These are phyloP conservation scores for Tridacna crocea DNA, from an alignment of 2,888 invertebrate species.

Conservation along the genomic window DNA sequence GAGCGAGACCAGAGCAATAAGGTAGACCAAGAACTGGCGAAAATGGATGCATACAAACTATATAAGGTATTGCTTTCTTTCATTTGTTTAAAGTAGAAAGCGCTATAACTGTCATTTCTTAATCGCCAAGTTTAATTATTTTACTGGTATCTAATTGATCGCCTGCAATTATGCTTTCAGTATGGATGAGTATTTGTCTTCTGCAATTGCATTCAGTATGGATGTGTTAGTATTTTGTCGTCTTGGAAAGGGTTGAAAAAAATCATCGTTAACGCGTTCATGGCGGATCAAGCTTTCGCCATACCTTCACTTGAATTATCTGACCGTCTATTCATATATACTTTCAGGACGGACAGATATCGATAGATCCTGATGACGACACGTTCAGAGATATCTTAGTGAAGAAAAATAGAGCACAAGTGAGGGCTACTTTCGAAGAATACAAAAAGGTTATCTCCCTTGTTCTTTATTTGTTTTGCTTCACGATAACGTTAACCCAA, in stretches of 20 bases:
- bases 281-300: too few relatives aligned
- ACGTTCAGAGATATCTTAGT: slow-evolving; percentile 67
- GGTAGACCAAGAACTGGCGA: slow-evolving; percentile 72
- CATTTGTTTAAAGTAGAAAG: neutral
- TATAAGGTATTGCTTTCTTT: slow-evolving; percentile 39
- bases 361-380: slow-evolving; percentile 61
- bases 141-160: too few relatives aligned
- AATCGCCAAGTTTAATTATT: too few relatives aligned
- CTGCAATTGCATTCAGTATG: too few relatives aligned
- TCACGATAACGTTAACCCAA: neutral
- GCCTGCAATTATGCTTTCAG: too few relatives aligned
- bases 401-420: slow-evolving; percentile 71
- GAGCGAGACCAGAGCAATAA: slow-evolving; percentile 66
- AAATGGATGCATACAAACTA: slow-evolving; percentile 69
- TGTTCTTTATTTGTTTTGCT: neutral
- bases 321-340: neutral
- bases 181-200: too few relatives aligned
- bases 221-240: too few relatives aligned
- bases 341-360: slow-evolving; percentile 63
- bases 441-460: slow-evolving; percentile 73
- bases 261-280: too few relatives aligned
- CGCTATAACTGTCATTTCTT: neutral
- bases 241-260: too few relatives aligned
- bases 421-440: slow-evolving; percentile 74
- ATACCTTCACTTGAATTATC: too few relatives aligned